These are phyloP conservation scores for Idaea dimidiata DNA, from an alignment of 2,888 invertebrate species.

Conservation along the genomic window DNA sequence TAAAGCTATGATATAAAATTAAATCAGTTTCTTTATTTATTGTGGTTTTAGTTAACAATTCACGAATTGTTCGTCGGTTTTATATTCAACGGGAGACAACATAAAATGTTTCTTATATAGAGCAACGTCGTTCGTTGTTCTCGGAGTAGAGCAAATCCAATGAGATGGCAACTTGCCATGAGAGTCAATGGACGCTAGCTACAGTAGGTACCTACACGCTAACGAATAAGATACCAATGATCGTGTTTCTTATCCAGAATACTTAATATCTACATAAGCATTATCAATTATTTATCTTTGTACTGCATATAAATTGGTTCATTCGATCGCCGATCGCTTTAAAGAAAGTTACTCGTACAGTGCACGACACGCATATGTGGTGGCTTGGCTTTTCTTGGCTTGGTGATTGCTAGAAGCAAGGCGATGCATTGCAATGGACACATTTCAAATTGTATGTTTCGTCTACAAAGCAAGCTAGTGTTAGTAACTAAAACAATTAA, in stretches of 20 bases:
- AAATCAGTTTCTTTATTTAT: neutral
- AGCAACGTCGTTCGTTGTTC: conserved; percentile 33
- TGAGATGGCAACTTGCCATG: conserved; percentile 32
- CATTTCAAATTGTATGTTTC: no score
- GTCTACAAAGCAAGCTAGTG: no score
- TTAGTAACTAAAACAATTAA: no score
- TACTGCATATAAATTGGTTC: neutral
- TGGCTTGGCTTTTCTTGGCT: no score
- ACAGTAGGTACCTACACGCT: conserved; percentile 16
- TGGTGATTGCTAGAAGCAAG: no score
- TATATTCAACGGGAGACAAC: conserved; percentile 18
- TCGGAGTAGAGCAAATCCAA: conserved; percentile 27
- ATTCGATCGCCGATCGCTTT: neutral
- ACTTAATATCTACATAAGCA: conserved; percentile 9
- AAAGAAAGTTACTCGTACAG: neutral
- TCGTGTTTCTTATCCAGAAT: conserved; percentile 8
- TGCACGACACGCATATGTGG: no score
- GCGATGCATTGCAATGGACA: no score
- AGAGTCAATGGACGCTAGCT: conserved; percentile 31
- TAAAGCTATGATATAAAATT: neutral
- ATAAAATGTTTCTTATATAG: conserved; percentile 30
- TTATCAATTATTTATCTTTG: neutral
- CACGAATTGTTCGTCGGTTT: neutral
- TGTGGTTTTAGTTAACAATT: neutral
- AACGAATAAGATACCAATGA: conserved; percentile 25